phyloP scores from a whole-genome alignment of 2,888 invertebrate species.

The Drosophila buzzatii region DNA sequence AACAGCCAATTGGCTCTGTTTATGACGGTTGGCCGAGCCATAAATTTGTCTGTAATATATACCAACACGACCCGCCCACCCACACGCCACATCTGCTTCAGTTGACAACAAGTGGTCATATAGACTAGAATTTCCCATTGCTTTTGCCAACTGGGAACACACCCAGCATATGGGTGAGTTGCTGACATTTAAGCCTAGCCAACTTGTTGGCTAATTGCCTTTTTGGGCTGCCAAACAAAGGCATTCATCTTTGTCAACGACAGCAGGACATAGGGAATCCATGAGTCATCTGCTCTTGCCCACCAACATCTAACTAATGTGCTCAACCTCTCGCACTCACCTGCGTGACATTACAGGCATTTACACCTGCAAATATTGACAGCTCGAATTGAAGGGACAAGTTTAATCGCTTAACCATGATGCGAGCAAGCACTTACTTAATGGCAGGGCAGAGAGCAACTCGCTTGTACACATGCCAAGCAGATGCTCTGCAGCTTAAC shows the following conservation, averaged over 20 bases:
- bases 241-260: conserved; percentile 71
- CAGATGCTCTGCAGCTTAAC: conserved; percentile 21
- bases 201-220: conserved; percentile 60
- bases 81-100: not conserved
- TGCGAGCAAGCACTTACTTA: conserved; percentile 36
- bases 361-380: conserved; percentile 52
- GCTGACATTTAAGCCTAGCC: conserved; percentile 48
- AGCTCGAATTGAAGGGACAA: conserved; percentile 22
- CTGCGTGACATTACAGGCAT: conserved; percentile 32
- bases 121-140: conserved; percentile 60
- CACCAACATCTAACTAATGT: conserved; percentile 61
- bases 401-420: conserved; percentile 37
- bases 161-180: conserved; percentile 27
- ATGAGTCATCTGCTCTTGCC: conserved; percentile 36
- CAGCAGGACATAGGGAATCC: conserved; percentile 18
- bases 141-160: conserved; percentile 21
- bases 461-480: not conserved
- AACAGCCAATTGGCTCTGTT: conserved; percentile 49
- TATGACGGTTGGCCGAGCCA: conserved; percentile 28
- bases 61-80: conserved; percentile 1
- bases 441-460: conserved; percentile 12
- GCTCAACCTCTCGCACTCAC: conserved; percentile 25
- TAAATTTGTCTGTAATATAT: conserved; percentile 42
- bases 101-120: conserved; percentile 63
- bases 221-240: conserved; percentile 39